Evolutionary conservation across 2,888 invertebrate genomes (phyloP), one percentile per base, ranked within the genome.

Genomic region (Troilus luridus): DNA sequence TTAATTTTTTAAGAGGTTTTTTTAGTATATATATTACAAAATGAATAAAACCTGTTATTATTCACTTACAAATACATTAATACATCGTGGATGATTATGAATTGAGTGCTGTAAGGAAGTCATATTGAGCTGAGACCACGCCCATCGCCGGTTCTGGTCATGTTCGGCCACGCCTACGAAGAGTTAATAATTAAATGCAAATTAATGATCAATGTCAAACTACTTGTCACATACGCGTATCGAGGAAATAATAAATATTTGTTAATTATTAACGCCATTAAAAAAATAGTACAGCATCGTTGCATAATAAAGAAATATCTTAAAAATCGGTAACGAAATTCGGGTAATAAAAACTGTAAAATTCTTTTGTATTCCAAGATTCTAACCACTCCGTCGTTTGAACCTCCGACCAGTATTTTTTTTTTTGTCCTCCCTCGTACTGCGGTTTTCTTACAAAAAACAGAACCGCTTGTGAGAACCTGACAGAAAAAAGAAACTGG

Each of bases 101-200:
- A 77, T 0, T 77, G 10, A 17, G 17, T 41, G 17, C 27, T 21
- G 56, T n/a, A n/a, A 21, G 56, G 85, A 56, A 85, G 85, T 85
- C 85, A 85, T 85, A 85, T 58, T 85, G 85, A 85, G 12, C 56
- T n/a, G 41, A 56, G 56, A 7, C 85, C 85, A 85, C 85, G 85
- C 85, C 85, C 85, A 85, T 85, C n/a, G 21, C 54, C 21, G 54
- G 54, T 81, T 81, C 81, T 81, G 54, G 85, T 58, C 56, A 85
- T 58, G 56, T n/a, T 27, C 0, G 85, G 85, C 85, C 85, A 85
- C 85, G 85, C 58, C 85, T 85, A n/a, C 85, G 10, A 77, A 17
- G 19, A 77, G 41, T 41, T 77, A 77, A 77, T 77, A 77, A 77
- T 77, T 77, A 27, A 17, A 77, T 77, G 72, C 27, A 77, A 77